phyloP scores from a whole-genome alignment of 2,113 vertebrate genomes.

The Girardinichthys multiradiatus region DNA sequence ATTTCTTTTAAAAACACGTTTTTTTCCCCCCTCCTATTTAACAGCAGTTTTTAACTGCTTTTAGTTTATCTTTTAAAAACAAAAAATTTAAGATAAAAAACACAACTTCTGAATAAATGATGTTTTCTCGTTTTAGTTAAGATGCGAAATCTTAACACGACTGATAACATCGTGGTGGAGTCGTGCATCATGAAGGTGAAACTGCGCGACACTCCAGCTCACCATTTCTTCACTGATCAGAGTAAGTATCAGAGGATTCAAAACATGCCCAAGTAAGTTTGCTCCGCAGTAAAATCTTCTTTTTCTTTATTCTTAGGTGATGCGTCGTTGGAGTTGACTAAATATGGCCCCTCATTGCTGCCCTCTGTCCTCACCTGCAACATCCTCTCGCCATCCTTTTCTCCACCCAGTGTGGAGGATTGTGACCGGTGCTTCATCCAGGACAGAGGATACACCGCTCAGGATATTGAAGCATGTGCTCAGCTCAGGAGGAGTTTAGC shows the following conservation, averaged over 20 bases:
- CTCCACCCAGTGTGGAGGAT: conserved; percentile 57
- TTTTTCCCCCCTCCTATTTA: no score
- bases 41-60: no score
- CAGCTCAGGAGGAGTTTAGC: conserved; percentile 79
- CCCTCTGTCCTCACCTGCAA: conserved; percentile 82
- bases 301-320: conserved; percentile 59
- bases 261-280: neutral
- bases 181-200: conserved; percentile 87
- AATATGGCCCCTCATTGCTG: conserved; percentile 74
- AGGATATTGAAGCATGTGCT: conserved; percentile 74
- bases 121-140: conserved; percentile 73
- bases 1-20: no score
- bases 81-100: neutral
- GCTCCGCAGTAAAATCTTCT: neutral
- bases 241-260: conserved; percentile 63
- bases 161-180: conserved; percentile 92
- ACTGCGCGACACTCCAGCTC: conserved; percentile 78
- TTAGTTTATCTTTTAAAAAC: no score
- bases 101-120: neutral
- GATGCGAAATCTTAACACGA: conserved; percentile 87
- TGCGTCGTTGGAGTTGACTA: conserved; percentile 70
- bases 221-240: conserved; percentile 68
- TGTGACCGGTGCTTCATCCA: conserved; percentile 51
- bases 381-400: conserved; percentile 73
- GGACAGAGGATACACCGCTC: conserved; percentile 68